Base-by-base conservation (phyloP, 2,888 invertebrate species). In the Portevinia maculata region DNA sequence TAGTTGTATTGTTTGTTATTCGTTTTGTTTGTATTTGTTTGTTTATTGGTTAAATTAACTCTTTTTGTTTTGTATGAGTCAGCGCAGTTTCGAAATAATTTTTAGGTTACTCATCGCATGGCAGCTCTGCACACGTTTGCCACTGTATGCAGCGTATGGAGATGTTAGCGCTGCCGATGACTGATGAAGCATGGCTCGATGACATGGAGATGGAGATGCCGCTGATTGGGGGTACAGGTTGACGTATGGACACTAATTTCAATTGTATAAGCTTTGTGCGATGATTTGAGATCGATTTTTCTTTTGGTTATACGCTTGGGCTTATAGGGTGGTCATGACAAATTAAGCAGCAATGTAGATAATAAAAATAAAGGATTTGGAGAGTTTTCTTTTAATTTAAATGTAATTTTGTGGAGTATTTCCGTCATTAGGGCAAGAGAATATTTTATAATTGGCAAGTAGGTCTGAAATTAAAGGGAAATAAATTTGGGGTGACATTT, bases 1-100 rank as follows among this genome's bases (percentile, higher is more conserved):
- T 55, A 9, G 15, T 46, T 11, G 32, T 44, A 39, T 46, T 74
- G 39, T 37, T 48, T 39, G 48, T 50, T 52, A 44, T 70, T 59
- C 64, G 60, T 60, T 81, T 76, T 60, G 28, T 41, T 70, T 69
- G 62, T 64, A 81, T 81, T n/a, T 79, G 69, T 79, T 62, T 75
- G 55, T 79, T 76, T 76, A 76, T 76, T 81, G 75, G 76, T 24
- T 76, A 65, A 76, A 81, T 76, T 76, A 81, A 81, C 64, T 81
- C 70, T 74, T 59, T 64, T 62, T 75, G n/a, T n/a, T n/a, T 70
- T 59, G 41, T 59, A 76, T 81, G 81, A 81, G 70, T 81, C 81
- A 81, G 81, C 76, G 24, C 24, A 5, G 76, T 81, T 76, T 81
- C 59, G 76, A 76, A 81, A 81, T 81, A 71, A 76, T 81, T 81